These are phyloP conservation scores for Centruroides vittatus DNA, from an alignment of 1,140 invertebrate species.

Conservation along the genomic window DNA sequence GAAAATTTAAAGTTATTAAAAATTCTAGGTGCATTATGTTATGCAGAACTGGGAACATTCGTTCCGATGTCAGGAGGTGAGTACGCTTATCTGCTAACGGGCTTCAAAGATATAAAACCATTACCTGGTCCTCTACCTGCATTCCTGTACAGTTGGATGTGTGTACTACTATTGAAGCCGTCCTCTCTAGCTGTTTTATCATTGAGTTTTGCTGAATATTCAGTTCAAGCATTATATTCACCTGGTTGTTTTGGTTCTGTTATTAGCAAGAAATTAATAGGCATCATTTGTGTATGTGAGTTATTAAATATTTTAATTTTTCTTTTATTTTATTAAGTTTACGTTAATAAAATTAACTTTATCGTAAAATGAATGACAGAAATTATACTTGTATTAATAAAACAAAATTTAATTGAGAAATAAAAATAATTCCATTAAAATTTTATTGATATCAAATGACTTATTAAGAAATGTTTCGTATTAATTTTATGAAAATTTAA, in stretches of 20 bases:
- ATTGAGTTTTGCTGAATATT: conserved; percentile 61
- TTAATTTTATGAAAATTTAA: too few species aligned
- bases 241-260: conserved; percentile 47
- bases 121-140: conserved; percentile 52
- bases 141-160: conserved; percentile 64
- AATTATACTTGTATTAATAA: too few species aligned
- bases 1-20: not conserved
- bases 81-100: conserved; percentile 45
- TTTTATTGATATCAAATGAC: too few species aligned
- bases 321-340: too few species aligned
- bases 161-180: conserved; percentile 60
- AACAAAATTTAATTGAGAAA: too few species aligned
- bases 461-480: too few species aligned
- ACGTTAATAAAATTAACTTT: too few species aligned
- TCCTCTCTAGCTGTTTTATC: conserved; percentile 41
- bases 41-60: conserved; percentile 54
- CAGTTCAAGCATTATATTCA: conserved; percentile 55
- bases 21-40: conserved; percentile 43
- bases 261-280: conserved; percentile 47
- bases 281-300: conserved; percentile 33
- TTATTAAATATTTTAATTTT: not conserved
- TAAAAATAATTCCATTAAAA: too few species aligned
- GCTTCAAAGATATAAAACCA: conserved; percentile 22
- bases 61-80: conserved; percentile 63
- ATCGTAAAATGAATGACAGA: too few species aligned